Percentiles rank a stretch among this genome's conserved stretches.
Conservation (phyloP, 2,113 vertebrate genomes). For the Dinomys branickii region DNA sequence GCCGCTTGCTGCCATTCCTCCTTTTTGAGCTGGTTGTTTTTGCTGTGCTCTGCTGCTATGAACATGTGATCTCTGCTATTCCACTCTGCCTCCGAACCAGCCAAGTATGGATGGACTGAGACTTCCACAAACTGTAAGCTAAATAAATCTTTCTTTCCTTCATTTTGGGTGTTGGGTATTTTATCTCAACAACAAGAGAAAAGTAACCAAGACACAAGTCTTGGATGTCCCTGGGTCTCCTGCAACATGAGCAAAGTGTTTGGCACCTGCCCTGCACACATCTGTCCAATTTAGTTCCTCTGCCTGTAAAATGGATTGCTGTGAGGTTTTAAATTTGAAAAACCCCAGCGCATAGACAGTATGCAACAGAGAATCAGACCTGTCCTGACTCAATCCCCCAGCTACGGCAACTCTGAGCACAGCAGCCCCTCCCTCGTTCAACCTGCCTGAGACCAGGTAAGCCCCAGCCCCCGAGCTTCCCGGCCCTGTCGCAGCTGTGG, state of each 20-base stretch:
- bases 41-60: no score
- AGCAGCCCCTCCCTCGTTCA: not conserved
- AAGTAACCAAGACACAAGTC: no score
- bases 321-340: not conserved
- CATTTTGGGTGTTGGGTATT: no score
- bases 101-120: no score
- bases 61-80: no score
- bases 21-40: no score
- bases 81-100: no score
- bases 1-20: no score
- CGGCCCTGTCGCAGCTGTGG: not conserved
- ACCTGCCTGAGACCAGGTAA: fast-evolving
- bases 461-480: fast-evolving
- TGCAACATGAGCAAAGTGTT: no score
- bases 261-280: not conserved
- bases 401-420: fast-evolving
- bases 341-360: not conserved
- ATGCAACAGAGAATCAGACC: not conserved
- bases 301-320: not conserved
- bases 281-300: not conserved
- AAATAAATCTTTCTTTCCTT: no score
- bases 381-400: not conserved
- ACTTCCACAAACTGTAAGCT: no score
- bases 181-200: no score
- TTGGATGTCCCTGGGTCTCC: not conserved